Base-by-base conservation (phyloP, 1,140 invertebrate species). In the Oscheius sp. region DNA sequence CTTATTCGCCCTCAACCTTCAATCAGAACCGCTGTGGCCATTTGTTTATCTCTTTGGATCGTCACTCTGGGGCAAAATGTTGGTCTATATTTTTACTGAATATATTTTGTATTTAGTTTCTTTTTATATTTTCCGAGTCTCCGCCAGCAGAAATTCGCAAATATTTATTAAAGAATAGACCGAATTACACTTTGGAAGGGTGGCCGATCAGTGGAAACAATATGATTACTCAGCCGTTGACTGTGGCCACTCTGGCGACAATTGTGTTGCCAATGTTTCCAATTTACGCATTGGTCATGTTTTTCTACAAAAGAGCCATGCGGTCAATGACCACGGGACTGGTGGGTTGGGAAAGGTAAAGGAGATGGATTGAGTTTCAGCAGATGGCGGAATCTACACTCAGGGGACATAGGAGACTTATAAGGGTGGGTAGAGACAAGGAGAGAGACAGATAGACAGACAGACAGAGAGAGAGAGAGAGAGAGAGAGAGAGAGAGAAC, bases 261-360 rank as follows among this genome's bases (percentile, higher is more conserved):
- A 74, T 74, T 1, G 72, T 74, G 18, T 65, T 74, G 26, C 72
- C 72, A 23, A 74, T 74, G 72, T 74, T 74, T 23, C 72, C 72
- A 0, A 74, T 74, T 55, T 74, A 74, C 29, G 31, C 28, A 32
- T 10, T 74, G 26, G 65, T 74, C 2, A 55, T 74, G 3, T 74
- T 55, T 28, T 74, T 74, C 65, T 68, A 63, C 61, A 63, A 32
- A 26, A 63, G 35, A 63, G 61, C 36, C 0, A 26, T 32, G 10
- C 31, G 36, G 7, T 13, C 42, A 26, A 13, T 71, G 38, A 1
- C 28, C 18, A 34, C 59, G 42, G 2, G 64, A 46, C 34, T 1
- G 26, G 31, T 70, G 61, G 35, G 36, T 36, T 42, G n/a, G 15
- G 10, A 18, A 32, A 32, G 10, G 15, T 18, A 68, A 32, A 2